Evolutionary conservation across 2,888 invertebrate species (phyloP), one percentile per base, ranked within the genome.

Genomic region (Hipparchia sbordonii): DNA sequence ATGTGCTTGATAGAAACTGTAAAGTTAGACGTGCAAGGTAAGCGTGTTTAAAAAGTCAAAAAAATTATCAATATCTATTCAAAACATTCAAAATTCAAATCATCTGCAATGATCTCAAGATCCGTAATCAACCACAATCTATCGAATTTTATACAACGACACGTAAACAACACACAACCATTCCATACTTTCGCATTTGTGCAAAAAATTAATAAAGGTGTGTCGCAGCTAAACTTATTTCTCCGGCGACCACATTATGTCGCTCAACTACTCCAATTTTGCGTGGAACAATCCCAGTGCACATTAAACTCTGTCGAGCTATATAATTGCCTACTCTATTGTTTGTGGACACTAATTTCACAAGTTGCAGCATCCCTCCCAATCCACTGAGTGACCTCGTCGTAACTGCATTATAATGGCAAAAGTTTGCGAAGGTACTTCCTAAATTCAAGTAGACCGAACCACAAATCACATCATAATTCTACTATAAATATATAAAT

Each of bases 271-370:
- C 67, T 59, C 39, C 60, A 71, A 69, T 71, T 73, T 69, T 52
- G 61, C 62, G 51, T 71, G 8, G 52, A 61, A 52, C 69, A 75
- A 73, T 71, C 71, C 61, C 69, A 57, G 71, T 61, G 67, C 71
- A 67, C 60, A 73, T 73, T 71, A 75, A 72, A 73, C 75, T 72
- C 71, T 68, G 71, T 73, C 59, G 67, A 23, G 68, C 57, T n/a
- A 52, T 65, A 65, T 72, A 70, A 74, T 72, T 67, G 71, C 62
- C 52, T 13, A 51, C 52, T 69, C 72, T 74, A 68, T 65, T 72
- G 72, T 72, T 75, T 75, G 70, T 71, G 76, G 73, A 75, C 69
- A 9, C 73, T 76, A 77, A 74, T 76, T 75, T 68, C 71, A 76
- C 74, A 77, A 75, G 71, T 75, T 74, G 72, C 73, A 74, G 74